These are phyloP conservation scores for Hippoglossus hippoglossus DNA, from an alignment of 2,797 vertebrate genomes.

Conservation along the genomic window DNA sequence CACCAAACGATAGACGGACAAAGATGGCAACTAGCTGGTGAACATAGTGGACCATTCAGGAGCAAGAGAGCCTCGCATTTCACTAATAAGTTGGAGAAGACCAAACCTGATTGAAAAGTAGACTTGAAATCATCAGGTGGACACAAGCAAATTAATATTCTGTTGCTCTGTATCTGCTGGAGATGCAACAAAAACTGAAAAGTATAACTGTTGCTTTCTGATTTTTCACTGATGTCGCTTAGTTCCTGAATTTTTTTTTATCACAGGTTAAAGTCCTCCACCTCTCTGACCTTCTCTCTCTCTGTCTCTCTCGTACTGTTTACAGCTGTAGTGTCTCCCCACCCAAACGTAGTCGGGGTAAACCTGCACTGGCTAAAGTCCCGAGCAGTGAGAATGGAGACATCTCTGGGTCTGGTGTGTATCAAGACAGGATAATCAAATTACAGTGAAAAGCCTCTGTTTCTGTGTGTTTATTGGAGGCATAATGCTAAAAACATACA, in stretches of 20 bases:
- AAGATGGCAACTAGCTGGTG: background rate
- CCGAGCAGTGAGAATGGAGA: slow-evolving; percentile 90
- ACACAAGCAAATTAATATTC: too few relatives aligned
- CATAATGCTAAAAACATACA: background rate
- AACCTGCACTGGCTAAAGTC: slow-evolving; percentile 92
- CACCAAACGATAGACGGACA: background rate
- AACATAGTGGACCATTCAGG: background rate
- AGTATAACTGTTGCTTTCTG: background rate
- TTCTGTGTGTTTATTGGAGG: slow-evolving; percentile 13
- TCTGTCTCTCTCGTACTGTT: slow-evolving; percentile 20
- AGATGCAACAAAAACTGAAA: too few relatives aligned
- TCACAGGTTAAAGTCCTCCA: background rate
- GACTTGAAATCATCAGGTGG: too few relatives aligned
- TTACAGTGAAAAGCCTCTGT: slow-evolving; percentile 13
- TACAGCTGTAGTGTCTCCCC: slow-evolving; percentile 82
- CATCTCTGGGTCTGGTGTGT: slow-evolving; percentile 81
- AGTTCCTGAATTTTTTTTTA: background rate
- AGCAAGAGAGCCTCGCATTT: too few relatives aligned
- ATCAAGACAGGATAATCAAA: slow-evolving; percentile 20
- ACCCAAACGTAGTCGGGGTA: slow-evolving; percentile 93
- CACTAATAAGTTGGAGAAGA: too few relatives aligned
- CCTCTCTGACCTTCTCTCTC: slow-evolving; percentile 4
- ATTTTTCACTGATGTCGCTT: too few relatives aligned
- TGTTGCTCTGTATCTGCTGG: too few relatives aligned
- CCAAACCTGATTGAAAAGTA: too few relatives aligned